phyloP scores from a whole-genome alignment of 1,140 invertebrate species.

The Nasonia longicornis region DNA sequence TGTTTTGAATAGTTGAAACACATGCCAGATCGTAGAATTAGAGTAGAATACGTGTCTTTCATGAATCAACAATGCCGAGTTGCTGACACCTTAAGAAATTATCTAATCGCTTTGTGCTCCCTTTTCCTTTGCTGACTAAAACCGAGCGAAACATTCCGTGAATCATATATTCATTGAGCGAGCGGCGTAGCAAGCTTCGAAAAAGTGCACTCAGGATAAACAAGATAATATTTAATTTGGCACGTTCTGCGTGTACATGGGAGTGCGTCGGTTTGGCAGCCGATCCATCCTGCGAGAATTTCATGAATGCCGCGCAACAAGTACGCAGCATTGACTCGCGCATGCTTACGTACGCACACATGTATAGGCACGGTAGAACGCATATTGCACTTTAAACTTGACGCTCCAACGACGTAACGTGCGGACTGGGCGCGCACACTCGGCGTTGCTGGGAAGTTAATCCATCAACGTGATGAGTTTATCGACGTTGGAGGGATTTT shows the following conservation, averaged over 20 bases:
- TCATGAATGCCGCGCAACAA: slow-evolving; percentile 20
- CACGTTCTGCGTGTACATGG: not conserved
- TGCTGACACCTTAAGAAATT: not conserved
- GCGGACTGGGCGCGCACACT: not conserved
- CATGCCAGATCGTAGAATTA: slow-evolving; percentile 28
- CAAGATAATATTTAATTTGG: not conserved
- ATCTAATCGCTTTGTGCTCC: not conserved
- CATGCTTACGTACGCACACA: not conserved
- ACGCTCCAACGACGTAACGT: not conserved
- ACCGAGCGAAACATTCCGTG: not conserved
- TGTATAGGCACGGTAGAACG: not conserved
- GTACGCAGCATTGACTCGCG: not conserved
- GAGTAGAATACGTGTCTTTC: slow-evolving; percentile 12
- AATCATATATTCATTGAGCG: too few species aligned
- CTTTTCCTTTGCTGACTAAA: not conserved
- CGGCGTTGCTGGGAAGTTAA: not conserved
- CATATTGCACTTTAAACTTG: slow-evolving; percentile 22
- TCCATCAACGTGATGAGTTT: slow-evolving; percentile 41
- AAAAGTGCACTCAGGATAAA: not conserved
- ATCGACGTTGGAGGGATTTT: slow-evolving; percentile 12
- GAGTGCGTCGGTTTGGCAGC: not conserved
- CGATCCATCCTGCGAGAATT: slow-evolving; percentile 3
- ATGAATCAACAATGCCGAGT: not conserved
- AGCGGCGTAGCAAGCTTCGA: not conserved
- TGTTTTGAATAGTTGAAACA: slow-evolving; percentile 19